These are phyloP conservation scores for Pseudocheirus occidentalis DNA, from an alignment of 2,797 vertebrate species.

Conservation along the genomic window DNA sequence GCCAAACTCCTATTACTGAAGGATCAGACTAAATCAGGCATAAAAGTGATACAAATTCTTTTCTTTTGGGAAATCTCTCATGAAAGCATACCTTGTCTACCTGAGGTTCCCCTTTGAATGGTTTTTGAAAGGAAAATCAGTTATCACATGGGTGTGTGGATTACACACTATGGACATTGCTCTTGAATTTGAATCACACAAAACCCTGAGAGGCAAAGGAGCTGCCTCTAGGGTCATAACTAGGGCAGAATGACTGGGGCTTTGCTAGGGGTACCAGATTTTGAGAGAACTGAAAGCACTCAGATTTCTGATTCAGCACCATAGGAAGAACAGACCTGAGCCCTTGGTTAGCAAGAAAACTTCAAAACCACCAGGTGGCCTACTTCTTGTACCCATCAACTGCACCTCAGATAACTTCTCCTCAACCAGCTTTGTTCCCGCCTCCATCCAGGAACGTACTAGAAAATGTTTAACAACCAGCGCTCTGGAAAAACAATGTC, in stretches of 20 bases:
- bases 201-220: background rate
- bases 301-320: background rate
- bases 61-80: slow-evolving; percentile 66
- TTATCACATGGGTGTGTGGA: background rate
- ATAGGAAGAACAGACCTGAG: background rate
- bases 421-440: background rate
- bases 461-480: background rate
- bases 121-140: slow-evolving; percentile 56
- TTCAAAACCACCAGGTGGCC: background rate
- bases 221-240: background rate
- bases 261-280: background rate
- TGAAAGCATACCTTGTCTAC: slow-evolving; percentile 62
- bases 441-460: background rate
- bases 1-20: slow-evolving; percentile 76
- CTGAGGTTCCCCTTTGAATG: slow-evolving; percentile 35
- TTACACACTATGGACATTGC: background rate
- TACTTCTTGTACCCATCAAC: background rate
- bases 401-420: background rate
- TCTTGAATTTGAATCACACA: background rate
- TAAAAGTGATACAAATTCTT: slow-evolving; percentile 75
- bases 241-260: background rate
- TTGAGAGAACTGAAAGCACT: background rate
- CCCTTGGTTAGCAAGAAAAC: background rate
- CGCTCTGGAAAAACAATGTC: background rate
- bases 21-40: slow-evolving; percentile 76